Base-by-base conservation (phyloP, 2,888 invertebrate genomes). In the Criorhina ranunculi region DNA sequence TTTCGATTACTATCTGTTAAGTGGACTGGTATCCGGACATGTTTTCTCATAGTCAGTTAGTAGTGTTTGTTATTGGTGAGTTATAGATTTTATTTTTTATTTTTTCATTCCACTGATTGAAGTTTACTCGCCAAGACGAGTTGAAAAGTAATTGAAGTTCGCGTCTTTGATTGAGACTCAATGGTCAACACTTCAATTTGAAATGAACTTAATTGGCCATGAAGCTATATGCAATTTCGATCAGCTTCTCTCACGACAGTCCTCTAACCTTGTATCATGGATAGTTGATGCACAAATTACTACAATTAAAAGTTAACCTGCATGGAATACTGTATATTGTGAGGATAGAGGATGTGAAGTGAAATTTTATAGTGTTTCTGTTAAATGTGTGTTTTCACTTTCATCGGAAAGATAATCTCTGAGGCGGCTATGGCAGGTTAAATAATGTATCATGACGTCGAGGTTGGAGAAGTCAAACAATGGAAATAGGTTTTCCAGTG, bases 191-290 rank as follows among this genome's bases (percentile, higher is more conserved):
- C 67, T 67, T 66, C 19, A 53, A 24, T 31, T 60, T 44, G 35
- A 62, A 46, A 19, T 12, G 37, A 35, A 37, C 15, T 66, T 60
- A 79, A 80, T 80, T 75, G 75, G 66, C 55, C 60, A 46, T 75
- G 66, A 40, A 29, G 12, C 60, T 55, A 7, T 67, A 73, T 53
- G 59, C 59, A 73, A 66, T 66, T 66, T 73, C 37, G 8, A 66
- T 59, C 46, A 49, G 11, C 29, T 57, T 29, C 24, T 29, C 24
- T 53, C 78, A 72, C 72, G 70, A 31, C 57, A 46, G 70, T 66
- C 79, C 72, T 73, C 62, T 67, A 59, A 66, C 67, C 73, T 75
- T 67, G 67, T 44, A 42, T 62, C 15, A 29, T 24, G 55, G 49
- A 44, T 33, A 19, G 17, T 57, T 49, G 31, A 8, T 55, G 24